Evolutionary conservation across 2,888 invertebrate genomes (phyloP).

Genomic region (Polydrusus tereticollis): DNA sequence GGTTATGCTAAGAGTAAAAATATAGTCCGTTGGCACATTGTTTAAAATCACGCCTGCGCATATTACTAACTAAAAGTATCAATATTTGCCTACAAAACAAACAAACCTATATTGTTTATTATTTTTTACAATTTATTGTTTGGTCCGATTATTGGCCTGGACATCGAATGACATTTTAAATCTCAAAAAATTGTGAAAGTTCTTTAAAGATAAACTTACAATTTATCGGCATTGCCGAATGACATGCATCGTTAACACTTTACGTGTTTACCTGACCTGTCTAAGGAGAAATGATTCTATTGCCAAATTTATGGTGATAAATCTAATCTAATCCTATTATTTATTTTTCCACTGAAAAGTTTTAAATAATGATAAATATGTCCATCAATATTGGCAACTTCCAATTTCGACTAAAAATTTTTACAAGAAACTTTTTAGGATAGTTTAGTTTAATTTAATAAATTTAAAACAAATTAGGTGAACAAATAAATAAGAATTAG

Average conservation of each 20-base stretch:
- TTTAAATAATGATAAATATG: not conserved
- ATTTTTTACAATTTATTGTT: not conserved
- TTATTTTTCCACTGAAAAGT: slow-evolving; percentile 14
- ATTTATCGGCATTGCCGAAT: not conserved
- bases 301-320: not conserved
- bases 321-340: not conserved
- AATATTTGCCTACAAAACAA: not conserved
- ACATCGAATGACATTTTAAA: not conserved
- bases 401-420: not conserved
- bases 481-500: too few species aligned
- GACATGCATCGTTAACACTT: slow-evolving; percentile 1
- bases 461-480: too few species aligned
- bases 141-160: not conserved
- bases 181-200: not conserved
- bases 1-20: too few species aligned
- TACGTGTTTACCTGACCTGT: not conserved
- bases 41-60: too few species aligned
- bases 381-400: not conserved
- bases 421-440: too few species aligned
- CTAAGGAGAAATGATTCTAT: not conserved
- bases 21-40: too few species aligned
- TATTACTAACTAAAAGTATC: too few species aligned
- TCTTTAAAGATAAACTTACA: not conserved
- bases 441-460: too few species aligned
- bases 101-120: not conserved